phyloP scores from a whole-genome alignment of 2,113 vertebrate species.

The Cervus canadensis region DNA sequence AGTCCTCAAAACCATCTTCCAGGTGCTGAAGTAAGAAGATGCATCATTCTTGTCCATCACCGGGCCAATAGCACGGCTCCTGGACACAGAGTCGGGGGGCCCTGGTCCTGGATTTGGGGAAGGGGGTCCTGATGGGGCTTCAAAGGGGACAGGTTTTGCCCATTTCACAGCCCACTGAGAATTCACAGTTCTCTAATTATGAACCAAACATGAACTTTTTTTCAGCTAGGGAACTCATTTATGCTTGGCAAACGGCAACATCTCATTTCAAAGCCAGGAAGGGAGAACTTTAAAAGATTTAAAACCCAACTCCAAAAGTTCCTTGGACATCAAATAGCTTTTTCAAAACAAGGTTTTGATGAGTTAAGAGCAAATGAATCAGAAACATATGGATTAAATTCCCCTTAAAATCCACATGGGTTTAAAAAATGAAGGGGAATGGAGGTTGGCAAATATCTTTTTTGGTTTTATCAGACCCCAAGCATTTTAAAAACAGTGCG shows the following conservation, averaged over 20 bases:
- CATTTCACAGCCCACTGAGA: background rate
- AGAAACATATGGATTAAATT: conserved; percentile 66
- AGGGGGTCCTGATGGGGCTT: background rate
- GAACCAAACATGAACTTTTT: conserved; percentile 33
- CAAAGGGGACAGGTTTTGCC: background rate
- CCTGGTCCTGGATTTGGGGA: background rate
- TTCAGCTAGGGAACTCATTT: background rate
- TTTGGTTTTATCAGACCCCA: conserved; percentile 38
- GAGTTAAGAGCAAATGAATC: conserved; percentile 65
- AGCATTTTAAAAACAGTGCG: background rate
- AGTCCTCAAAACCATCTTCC: background rate
- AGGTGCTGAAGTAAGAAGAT: accelerated
- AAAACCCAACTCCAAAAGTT: conserved; percentile 55
- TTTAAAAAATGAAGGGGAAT: conserved; percentile 1
- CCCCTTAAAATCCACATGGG: conserved; percentile 49
- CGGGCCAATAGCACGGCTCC: accelerated
- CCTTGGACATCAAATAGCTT: conserved; percentile 60
- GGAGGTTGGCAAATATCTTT: background rate
- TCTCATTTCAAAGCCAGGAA: conserved; percentile 55
- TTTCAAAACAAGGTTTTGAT: conserved; percentile 64
- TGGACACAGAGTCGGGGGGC: accelerated
- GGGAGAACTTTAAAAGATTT: conserved; percentile 50
- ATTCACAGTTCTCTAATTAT: conserved; percentile 8
- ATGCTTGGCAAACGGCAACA: conserved; percentile 36
- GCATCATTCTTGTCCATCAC: too few species aligned